A percentile compares a stretch with the other conserved stretches of the same genome.
These are phyloP conservation scores for Montipora cactus DNA, from an alignment of 64 coral and sea anemone genomes.

Conservation along the genomic window DNA sequence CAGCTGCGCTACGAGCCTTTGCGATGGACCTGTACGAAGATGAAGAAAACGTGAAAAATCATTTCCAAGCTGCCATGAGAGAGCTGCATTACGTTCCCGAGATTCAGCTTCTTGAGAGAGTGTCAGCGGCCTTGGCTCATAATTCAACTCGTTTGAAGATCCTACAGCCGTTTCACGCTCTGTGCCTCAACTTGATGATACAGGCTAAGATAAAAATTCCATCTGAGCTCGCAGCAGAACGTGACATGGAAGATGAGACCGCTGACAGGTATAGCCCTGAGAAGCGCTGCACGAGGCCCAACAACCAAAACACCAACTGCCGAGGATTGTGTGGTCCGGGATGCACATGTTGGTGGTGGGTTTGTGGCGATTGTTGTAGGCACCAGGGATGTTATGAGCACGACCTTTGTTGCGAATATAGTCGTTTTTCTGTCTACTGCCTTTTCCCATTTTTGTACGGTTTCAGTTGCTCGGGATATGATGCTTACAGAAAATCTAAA, in stretches of 20 bases:
- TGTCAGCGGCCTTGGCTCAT: slow-evolving; percentile 4
- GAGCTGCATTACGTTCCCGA: slow-evolving; percentile 27
- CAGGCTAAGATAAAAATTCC: background rate
- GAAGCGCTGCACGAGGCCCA: slow-evolving; percentile 3
- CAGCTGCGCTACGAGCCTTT: slow-evolving; percentile 1
- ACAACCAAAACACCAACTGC: background rate
- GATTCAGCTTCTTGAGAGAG: slow-evolving; percentile 2
- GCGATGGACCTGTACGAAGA: background rate
- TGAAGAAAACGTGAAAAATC: background rate
- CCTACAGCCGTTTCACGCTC: slow-evolving; percentile 9
- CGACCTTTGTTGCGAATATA: slow-evolving; percentile 19
- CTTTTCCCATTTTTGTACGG: background rate
- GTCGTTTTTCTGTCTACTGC: background rate
- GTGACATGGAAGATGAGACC: background rate
- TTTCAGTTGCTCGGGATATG: background rate
- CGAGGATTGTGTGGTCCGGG: slow-evolving; percentile 28
- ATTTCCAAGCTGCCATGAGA: slow-evolving; percentile 10
- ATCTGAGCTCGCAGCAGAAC: background rate
- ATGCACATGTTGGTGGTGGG: slow-evolving; percentile 26
- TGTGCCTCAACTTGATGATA: slow-evolving; percentile 22
- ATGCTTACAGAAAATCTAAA: background rate
- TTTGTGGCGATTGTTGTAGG: slow-evolving; percentile 67
- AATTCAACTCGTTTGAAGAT: slow-evolving; percentile 16
- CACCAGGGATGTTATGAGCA: slow-evolving; percentile 59
- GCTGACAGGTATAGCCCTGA: background rate